Conservation (phyloP, 2,888 invertebrate species). For the Neoaliturus tenellus region DNA sequence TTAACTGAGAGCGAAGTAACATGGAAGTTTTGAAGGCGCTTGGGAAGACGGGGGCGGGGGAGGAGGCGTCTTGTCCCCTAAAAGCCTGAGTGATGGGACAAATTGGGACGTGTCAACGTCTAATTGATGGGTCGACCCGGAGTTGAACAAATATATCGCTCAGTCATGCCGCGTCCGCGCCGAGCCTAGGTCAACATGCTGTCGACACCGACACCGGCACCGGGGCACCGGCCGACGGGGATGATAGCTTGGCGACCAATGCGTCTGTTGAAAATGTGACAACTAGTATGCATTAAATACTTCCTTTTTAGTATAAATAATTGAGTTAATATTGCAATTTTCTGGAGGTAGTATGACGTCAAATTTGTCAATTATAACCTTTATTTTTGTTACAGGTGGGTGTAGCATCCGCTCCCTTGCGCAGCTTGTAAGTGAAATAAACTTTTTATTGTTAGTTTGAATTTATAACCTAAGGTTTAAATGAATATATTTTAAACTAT, state of each 20-base stretch:
- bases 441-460: too few species aligned
- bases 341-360: too few species aligned
- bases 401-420: not conserved
- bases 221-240: not conserved
- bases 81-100: constrained; percentile 27
- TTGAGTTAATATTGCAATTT: too few species aligned
- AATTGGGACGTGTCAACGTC: constrained; percentile 11
- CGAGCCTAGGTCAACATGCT: constrained; percentile 1
- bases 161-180: not conserved
- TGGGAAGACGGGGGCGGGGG: not conserved
- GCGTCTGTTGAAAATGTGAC: too few species aligned
- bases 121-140: constrained; percentile 33
- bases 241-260: too few species aligned
- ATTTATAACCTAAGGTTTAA: too few species aligned
- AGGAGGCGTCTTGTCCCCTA: constrained; percentile 28
- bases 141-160: not conserved
- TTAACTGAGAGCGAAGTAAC: constrained; percentile 21
- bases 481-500: too few species aligned
- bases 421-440: not conserved
- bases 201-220: too few species aligned
- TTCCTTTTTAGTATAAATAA: too few species aligned
- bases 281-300: too few species aligned
- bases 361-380: too few species aligned
- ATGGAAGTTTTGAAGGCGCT: not conserved
- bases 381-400: not conserved